phyloP scores from a whole-genome alignment of 2,113 vertebrate species.

The Amblyopsis rosae region DNA sequence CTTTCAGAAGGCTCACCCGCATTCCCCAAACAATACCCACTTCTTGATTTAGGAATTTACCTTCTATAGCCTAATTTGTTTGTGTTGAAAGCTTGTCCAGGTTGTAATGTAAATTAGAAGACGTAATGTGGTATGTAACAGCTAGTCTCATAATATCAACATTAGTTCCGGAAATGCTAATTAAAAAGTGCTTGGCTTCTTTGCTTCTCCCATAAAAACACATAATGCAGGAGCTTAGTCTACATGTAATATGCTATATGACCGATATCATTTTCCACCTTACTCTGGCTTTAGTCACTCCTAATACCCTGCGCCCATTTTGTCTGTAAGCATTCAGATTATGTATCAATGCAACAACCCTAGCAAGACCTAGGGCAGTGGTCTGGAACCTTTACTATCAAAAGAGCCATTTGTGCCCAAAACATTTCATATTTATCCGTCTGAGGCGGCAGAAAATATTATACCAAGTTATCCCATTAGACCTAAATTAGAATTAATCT shows the following conservation, averaged over 20 bases:
- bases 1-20: too few relatives aligned
- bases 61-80: not conserved
- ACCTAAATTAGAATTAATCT: too few relatives aligned
- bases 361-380: too few relatives aligned
- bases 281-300: conserved; percentile 50
- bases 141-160: not conserved
- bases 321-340: conserved; percentile 50
- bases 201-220: conserved; percentile 39
- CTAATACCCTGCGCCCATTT: conserved; percentile 53
- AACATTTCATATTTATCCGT: too few relatives aligned
- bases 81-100: not conserved
- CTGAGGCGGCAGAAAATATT: too few relatives aligned
- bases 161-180: conserved; percentile 16
- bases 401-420: too few relatives aligned
- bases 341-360: conserved; percentile 46
- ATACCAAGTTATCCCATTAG: too few relatives aligned
- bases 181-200: conserved; percentile 18
- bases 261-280: conserved; percentile 29
- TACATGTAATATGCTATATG: conserved; percentile 31
- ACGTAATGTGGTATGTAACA: not conserved
- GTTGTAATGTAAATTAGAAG: not conserved
- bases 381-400: too few relatives aligned
- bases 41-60: not conserved
- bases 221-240: conserved; percentile 45
- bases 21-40: too few relatives aligned